Evolutionary conservation across 2,113 vertebrate species (phyloP), one percentile per base, ranked within the genome.

Genomic region (Conger conger): DNA sequence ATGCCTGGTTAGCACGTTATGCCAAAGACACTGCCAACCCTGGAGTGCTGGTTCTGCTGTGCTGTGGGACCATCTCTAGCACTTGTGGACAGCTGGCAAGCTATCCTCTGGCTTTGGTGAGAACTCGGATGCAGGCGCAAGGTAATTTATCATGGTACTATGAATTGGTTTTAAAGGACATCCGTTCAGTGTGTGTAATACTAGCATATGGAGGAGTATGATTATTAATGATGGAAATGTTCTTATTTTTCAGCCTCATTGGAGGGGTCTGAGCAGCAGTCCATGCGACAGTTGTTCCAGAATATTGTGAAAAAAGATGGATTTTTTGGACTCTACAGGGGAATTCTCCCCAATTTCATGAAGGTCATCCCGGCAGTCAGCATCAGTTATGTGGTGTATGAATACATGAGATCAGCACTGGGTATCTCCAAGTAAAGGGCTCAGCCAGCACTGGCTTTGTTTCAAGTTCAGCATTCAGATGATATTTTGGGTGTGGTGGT

Each of bases 91-190:
- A 99, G 91, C 88, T 99, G 42, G 96, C 97, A 89, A 99, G 98
- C 84, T 99, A 99, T 89, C 98, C 98, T 1, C 92, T 99, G 20
- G 97, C 97, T 80, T 94, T 99, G 68, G 92, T 99, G 92, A 95
- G 98, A 83, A 99, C 98, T 23, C 95, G 98, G 83, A 99, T 99
- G 98, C 98, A 99, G 90, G 98, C 98, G n/a, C 97, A 98, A 95
- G 97, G 98, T 99, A 92, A 88, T 16, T 40, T 78, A 57, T 33
- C 30, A 23, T 76, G 27, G 35, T 53, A 76, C 42, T 20, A n/a
- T 33, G 35, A 27, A 54, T n/a, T 68, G n/a, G 40, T 81, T 38
- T 17, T 4, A 50, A 57, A 45, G 3, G 7, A 60, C 36, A 54
- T 37, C 11, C 45, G 33, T 37, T 37, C 36, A 20, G 5, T 23